Percentiles rank a stretch among this genome's conserved stretches.
These are phyloP conservation scores for Channa striata DNA, from an alignment of 2,797 vertebrate genomes.

Conservation along the genomic window DNA sequence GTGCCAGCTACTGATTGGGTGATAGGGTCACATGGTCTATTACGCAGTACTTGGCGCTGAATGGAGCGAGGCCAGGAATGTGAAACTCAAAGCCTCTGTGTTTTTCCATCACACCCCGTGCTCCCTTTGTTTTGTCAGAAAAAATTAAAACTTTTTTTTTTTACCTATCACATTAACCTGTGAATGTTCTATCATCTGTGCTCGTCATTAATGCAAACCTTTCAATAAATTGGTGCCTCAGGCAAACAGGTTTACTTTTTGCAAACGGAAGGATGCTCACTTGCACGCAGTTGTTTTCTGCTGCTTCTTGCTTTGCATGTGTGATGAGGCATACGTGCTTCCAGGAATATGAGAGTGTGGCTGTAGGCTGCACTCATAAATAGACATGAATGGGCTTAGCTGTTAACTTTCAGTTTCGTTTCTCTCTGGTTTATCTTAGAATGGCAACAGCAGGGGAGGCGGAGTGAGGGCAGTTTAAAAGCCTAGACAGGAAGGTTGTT, in stretches of 20 bases:
- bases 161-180: not conserved
- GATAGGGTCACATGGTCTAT: slow-evolving; percentile 42
- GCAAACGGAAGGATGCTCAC: not conserved
- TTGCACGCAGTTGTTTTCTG: not conserved
- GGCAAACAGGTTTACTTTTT: too few relatives aligned
- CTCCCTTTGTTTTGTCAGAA: not conserved
- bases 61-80: slow-evolving; percentile 53
- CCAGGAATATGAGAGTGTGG: slow-evolving; percentile 30
- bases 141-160: not conserved
- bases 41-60: slow-evolving; percentile 17
- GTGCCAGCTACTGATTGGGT: not conserved
- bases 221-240: too few relatives aligned
- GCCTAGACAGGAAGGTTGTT: not conserved
- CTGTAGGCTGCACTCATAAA: not conserved
- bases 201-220: too few relatives aligned
- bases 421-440: slow-evolving; percentile 36
- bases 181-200: not conserved
- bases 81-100: slow-evolving; percentile 65
- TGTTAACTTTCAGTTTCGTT: slow-evolving; percentile 69
- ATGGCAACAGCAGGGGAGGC: slow-evolving; percentile 5
- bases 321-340: slow-evolving; percentile 14
- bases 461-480: slow-evolving; percentile 26
- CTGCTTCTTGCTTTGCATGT: not conserved
- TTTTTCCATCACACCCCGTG: not conserved
- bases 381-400: not conserved